Percentiles rank a stretch among this genome's conserved stretches.
Evolutionary conservation across 2,888 invertebrate species (phyloP).

Genomic region (Julus scandinavius): DNA sequence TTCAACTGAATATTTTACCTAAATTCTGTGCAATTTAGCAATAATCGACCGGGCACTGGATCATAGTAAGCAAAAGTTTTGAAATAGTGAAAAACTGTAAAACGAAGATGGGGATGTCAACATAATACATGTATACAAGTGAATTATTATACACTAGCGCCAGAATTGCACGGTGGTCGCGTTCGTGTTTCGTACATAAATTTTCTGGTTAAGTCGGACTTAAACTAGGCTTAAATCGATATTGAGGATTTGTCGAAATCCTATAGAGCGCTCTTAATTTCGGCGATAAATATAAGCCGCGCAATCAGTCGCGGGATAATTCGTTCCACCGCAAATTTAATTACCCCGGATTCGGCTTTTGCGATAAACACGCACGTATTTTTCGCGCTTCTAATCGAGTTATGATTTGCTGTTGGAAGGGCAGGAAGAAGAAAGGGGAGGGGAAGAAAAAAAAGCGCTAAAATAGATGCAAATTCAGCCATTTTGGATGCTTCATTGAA

Average conservation of each 20-base stretch:
- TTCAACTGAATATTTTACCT: no score
- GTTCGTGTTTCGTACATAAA: neutral
- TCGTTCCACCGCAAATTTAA: slow-evolving; percentile 17
- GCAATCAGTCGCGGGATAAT: slow-evolving; percentile 15
- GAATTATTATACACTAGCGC: neutral
- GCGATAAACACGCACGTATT: slow-evolving; percentile 4
- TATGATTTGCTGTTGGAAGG: neutral
- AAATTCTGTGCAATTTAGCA: no score
- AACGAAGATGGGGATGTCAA: no score
- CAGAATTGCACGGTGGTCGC: neutral
- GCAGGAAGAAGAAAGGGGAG: neutral
- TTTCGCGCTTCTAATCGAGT: neutral
- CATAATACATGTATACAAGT: no score
- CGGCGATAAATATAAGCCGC: slow-evolving; percentile 11
- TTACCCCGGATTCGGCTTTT: neutral
- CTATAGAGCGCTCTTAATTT: neutral
- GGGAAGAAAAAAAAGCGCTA: neutral
- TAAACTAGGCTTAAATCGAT: neutral
- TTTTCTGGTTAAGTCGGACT: neutral
- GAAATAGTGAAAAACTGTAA: no score
- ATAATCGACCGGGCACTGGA: no score
- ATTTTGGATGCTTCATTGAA: neutral
- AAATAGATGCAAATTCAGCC: slow-evolving; percentile 5
- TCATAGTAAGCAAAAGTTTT: no score
- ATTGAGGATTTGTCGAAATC: slow-evolving; percentile 1